These are phyloP conservation scores for Parasteatoda tepidariorum DNA, from an alignment of 1,140 invertebrate genomes.

Conservation along the genomic window DNA sequence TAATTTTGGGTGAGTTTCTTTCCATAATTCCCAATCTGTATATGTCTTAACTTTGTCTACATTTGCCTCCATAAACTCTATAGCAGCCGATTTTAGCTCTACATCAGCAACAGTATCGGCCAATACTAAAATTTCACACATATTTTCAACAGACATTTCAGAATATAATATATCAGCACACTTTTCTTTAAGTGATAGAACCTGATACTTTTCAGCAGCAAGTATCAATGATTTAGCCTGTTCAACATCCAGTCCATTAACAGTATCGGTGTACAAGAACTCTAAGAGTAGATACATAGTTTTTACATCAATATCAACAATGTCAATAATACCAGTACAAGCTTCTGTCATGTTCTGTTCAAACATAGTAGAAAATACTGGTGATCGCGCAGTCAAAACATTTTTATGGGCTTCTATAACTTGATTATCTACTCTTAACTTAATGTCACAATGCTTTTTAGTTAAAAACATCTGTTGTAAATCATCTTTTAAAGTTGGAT, in stretches of 20 bases:
- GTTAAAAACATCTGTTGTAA: not conserved
- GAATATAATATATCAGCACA: not conserved
- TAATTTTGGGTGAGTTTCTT: too few relatives aligned
- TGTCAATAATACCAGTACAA: not conserved
- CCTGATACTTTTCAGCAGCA: not conserved
- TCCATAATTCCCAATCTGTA: not conserved
- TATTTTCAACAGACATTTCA: not conserved
- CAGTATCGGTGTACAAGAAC: not conserved
- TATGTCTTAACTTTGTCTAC: not conserved
- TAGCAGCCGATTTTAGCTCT: too few relatives aligned
- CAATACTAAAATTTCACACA: not conserved
- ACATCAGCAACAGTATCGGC: not conserved
- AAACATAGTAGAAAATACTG: not conserved
- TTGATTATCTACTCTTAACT: not conserved
- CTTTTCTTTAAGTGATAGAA: not conserved
- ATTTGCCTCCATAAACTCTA: not conserved
- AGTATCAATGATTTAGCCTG: not conserved
- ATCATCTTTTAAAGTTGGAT: not conserved
- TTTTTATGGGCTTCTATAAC: not conserved
- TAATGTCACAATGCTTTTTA: not conserved
- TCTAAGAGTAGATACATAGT: not conserved
- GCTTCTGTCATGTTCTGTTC: not conserved
- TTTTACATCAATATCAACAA: not conserved
- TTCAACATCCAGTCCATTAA: not conserved
- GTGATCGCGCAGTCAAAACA: not conserved